Base-by-base conservation (phyloP, 2,797 vertebrate genomes). In the Tokudaia tokunoshimensis region DNA sequence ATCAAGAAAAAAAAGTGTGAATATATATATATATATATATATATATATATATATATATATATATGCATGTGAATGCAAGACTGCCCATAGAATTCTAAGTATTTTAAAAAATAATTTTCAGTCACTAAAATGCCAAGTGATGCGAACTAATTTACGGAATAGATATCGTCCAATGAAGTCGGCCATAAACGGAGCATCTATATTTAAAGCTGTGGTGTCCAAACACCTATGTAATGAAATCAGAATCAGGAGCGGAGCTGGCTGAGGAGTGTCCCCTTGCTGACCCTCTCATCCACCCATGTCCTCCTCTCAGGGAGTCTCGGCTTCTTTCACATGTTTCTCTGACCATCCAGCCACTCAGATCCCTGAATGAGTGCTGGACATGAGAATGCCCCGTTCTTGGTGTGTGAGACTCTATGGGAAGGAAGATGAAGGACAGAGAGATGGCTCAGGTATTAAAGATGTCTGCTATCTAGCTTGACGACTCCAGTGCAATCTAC, bases 241-340 rank as follows among this genome's bases (percentile, higher is more conserved):
- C 59, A n/a, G 83, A 47, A 19, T 70, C 34, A 17, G 15, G 15
- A n/a, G 31, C 17, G 31, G 26, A 70, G 87, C 41, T 19, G 44
- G 37, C 0, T 9, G 67, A 31, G 0, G 0, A 1, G 0, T 0
- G 11, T 13, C 34, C 34, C 9, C 44, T 41, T 22, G 0, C 12
- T 1, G 6, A 1, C 12, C 34, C 20, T 0, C 5, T 22, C 15
- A 0, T 5, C 26, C 2, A 0, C 4, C 2, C 0, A 4, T 0
- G 0, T 2, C 34, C 5, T 22, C 0, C 0, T n/a, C 0, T 31
- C 29, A 1, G 26, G 19, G 0, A 0, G 0, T 13, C 41, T 37
- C 22, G 13, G 52, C 19, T 10, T 4, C 0, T 6, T 65, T 29
- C 6, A 5, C 47, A 19, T 11, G 13, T 13, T 6, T 19, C n/a